Evolutionary conservation across 1,140 invertebrate species (phyloP).

Genomic region (Drosophila orosa): DNA sequence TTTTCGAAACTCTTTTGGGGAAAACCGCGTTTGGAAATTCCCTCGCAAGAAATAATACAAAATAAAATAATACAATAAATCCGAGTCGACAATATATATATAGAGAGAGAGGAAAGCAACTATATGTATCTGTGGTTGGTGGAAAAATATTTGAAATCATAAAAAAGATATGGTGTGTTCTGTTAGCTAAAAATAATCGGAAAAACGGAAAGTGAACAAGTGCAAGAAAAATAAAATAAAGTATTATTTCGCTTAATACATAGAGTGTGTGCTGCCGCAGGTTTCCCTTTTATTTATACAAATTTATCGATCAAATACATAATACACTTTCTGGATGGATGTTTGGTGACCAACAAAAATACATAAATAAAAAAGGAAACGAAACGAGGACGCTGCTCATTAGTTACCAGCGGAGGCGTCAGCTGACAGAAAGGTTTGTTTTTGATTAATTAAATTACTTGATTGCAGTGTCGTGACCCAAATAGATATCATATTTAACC

Average conservation of each 20-base stretch:
- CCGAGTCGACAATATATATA: conserved; percentile 2
- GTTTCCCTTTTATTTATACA: conserved; percentile 46
- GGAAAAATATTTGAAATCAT: conserved; percentile 22
- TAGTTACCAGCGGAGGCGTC: conserved; percentile 8
- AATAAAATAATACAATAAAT: conserved; percentile 7
- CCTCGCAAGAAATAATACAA: conserved; percentile 11
- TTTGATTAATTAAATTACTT: conserved; percentile 62
- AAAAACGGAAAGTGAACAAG: conserved; percentile 54
- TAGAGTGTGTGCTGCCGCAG: conserved; percentile 18
- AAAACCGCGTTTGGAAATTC: conserved; percentile 31
- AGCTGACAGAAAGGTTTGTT: conserved; percentile 57
- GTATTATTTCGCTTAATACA: conserved; percentile 9
- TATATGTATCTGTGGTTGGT: conserved; percentile 24
- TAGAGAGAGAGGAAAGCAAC: background rate
- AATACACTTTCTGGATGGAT: conserved; percentile 21
- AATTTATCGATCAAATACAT: conserved; percentile 75
- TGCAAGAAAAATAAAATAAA: conserved; percentile 32
- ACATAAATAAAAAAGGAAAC: conserved; percentile 14
- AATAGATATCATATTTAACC: conserved; percentile 42
- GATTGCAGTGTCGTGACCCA: conserved; percentile 53
- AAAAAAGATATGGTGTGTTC: conserved; percentile 12
- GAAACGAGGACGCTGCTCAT: conserved; percentile 17
- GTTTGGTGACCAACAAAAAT: conserved; percentile 21
- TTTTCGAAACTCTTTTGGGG: conserved; percentile 23
- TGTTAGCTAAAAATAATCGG: conserved; percentile 38